Evolutionary conservation across 1,140 invertebrate genomes (phyloP).

Genomic region (Idris sp.): DNA sequence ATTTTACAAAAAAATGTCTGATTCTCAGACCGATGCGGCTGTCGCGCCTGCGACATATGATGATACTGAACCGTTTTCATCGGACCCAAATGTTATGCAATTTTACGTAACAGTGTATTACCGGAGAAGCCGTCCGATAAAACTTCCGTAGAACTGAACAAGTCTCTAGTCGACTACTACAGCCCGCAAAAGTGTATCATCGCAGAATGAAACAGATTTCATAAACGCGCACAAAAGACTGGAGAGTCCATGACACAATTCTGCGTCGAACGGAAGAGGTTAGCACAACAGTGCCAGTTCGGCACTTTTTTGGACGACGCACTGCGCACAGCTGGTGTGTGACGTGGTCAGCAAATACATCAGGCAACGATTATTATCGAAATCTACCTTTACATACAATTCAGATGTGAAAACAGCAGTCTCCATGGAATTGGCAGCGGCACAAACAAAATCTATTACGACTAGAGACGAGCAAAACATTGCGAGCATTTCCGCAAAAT

Average conservation of each 20-base stretch:
- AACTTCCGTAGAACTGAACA: conserved; percentile 35
- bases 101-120: conserved; percentile 29
- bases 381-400: conserved; percentile 16
- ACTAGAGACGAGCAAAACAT: too few species aligned
- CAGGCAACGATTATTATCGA: conserved; percentile 18
- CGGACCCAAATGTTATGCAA: conserved; percentile 21
- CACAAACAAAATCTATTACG: too few species aligned
- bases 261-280: conserved; percentile 23
- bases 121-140: conserved; percentile 24
- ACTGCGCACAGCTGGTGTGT: conserved; percentile 45
- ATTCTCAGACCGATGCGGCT: too few species aligned
- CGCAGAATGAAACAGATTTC: conserved; percentile 42
- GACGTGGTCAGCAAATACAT: conserved; percentile 24
- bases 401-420: not conserved
- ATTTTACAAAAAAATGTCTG: too few species aligned
- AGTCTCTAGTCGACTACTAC: conserved; percentile 14
- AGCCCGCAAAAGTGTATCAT: conserved; percentile 44
- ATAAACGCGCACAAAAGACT: conserved; percentile 26
- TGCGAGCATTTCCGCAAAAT: too few species aligned
- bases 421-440: too few species aligned
- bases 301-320: conserved; percentile 37
- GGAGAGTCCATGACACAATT: conserved; percentile 42
- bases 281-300: conserved; percentile 42
- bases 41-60: too few species aligned
- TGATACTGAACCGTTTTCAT: too few species aligned